Evolutionary conservation across 2,113 vertebrate genomes (phyloP).

Genomic region (Cyanoliseus patagonus): DNA sequence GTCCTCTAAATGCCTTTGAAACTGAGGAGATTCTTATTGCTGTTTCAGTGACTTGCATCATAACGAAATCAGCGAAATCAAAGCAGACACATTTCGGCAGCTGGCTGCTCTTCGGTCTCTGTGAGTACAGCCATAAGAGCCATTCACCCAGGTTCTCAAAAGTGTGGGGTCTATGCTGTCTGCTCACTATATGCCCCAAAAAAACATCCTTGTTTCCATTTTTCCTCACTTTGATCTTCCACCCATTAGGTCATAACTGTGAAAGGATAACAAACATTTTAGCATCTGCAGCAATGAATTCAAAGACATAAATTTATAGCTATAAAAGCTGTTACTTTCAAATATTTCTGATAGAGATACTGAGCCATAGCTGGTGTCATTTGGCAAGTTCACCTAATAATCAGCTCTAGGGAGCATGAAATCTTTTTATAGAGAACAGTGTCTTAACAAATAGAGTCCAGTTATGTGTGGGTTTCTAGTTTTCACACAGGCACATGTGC

Average conservation of each 20-base stretch:
- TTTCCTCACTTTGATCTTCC: background rate
- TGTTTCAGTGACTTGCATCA: conserved; percentile 88
- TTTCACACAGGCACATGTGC: background rate
- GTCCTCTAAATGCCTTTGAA: conserved; percentile 30
- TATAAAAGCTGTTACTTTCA: background rate
- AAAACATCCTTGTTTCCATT: background rate
- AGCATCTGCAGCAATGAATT: conserved; percentile 33
- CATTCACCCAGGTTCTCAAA: background rate
- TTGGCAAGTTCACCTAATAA: background rate
- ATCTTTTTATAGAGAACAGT: background rate
- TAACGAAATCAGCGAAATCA: conserved; percentile 86
- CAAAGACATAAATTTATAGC: background rate
- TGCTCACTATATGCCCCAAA: background rate
- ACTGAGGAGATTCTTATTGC: conserved; percentile 47
- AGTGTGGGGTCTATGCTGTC: background rate
- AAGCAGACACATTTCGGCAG: conserved; percentile 83
- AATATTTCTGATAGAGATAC: background rate
- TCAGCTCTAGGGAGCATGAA: background rate
- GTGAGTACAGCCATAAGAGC: conserved; percentile 77
- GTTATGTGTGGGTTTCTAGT: background rate
- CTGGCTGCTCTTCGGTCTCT: conserved; percentile 84
- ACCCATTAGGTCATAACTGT: background rate
- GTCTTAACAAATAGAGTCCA: background rate
- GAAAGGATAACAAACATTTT: conserved; percentile 22
- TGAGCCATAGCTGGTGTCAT: background rate